Evolutionary conservation across 2,797 vertebrate species (phyloP), one percentile per base, ranked within the genome.

Genomic region (Paedocypris micromegethes): DNA sequence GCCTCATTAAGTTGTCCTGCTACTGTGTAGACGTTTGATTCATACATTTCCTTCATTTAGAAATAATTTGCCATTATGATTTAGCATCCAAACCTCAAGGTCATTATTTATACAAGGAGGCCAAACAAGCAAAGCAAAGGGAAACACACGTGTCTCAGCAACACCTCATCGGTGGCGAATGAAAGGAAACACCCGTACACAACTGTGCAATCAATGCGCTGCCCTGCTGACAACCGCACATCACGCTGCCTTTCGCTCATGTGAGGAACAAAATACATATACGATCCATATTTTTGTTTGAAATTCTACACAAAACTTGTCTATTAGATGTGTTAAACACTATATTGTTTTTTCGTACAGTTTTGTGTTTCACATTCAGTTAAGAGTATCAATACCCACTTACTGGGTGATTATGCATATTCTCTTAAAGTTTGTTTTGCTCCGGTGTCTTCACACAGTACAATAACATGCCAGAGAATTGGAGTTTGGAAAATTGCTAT

Each of bases 121-220:
- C 40, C 4, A 43, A 50, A n/a, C 38, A 47, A 42, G 42, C 23
- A 37, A 56, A 61, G 72, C 44, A 55, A 58, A 42, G 43, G 23
- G 50, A 42, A 58, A 66, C 37, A 9, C 39, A 9, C 52, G 39
- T 70, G 49, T 67, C 73, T 75, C 65, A 73, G 66, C 60, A 74
- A 47, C 55, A 62, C 51, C 73, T 73, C 66, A 62, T 68, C 74
- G 75, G 72, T 70, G 47, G 66, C 60, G 76, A 72, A 75, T 76
- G 80, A 82, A 84, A 82, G 76, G 68, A 77, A 81, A 82, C 72
- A 80, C 77, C 76, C 70, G 76, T 81, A 81, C 77, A 78, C 70
- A 78, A 78, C 77, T 77, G 72, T 66, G 76, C 42, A 80, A 84
- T 85, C 85, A 8, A 86, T 87, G 76, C 48, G 48, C 70, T 83